Evolutionary conservation across 2,888 invertebrate species (phyloP), one percentile per base, ranked within the genome.

Genomic region (Argyresthia goedartella): DNA sequence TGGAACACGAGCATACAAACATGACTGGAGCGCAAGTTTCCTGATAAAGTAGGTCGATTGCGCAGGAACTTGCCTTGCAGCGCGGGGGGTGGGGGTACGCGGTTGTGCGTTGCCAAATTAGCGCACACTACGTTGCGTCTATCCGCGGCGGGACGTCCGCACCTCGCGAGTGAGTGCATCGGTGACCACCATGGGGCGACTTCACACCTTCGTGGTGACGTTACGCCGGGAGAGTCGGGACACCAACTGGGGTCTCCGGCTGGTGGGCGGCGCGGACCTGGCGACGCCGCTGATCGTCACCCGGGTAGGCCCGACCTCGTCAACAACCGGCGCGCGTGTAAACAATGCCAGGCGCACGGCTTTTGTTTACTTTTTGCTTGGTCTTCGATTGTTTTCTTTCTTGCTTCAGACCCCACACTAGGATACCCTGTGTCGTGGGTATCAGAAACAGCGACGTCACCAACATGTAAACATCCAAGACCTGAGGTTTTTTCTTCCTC

Each of bases 211-310:
- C 74, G 90, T 91, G 67, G 91, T 95, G 68, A 90, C 89, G 60
- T 89, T 95, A 66, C 89, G 88, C 65, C 91, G 95, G 62, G 91
- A 92, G 66, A 89, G 90, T 67, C 88, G 89, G 62, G 89, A 89
- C 62, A 90, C 91, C 66, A 92, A 92, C 68, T 96, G 95, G 95
- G 96, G 96, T 55, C 93, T 96, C 66, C 91, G 95, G 65, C 89
- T 96, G 62, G 93, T 94, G 60, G 96, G 96, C 64, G 95, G 95
- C 64, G 90, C 93, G 60, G 95, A 96, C 88, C 90, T 95, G 67
- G 92, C 93, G 70, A 92, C 94, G 51, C 95, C 96, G 57, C 90
- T 96, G 73, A 92, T 95, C 77, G 92, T 96, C 75, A 95, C 95
- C 60, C 92, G 93, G 91, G 96, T 96, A 91, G 71, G 69, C 61